Evolutionary conservation across 1,140 invertebrate species (phyloP).

Genomic region (Microplitis demolitor): DNA sequence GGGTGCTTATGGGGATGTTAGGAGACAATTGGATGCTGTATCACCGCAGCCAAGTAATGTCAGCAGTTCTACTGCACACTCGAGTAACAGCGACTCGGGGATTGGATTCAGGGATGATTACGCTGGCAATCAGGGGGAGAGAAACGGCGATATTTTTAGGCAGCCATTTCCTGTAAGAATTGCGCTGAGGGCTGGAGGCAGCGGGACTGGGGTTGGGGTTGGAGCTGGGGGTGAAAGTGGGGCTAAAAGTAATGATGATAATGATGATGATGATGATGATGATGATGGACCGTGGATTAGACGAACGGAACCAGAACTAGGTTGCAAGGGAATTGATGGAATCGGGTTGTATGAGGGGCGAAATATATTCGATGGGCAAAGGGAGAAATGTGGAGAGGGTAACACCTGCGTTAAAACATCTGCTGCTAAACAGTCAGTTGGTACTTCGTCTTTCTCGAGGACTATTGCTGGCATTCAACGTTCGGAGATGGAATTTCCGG

Average conservation of each 20-base stretch:
- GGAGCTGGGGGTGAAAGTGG: no score
- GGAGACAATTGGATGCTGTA: conserved; percentile 63
- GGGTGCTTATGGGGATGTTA: conserved; percentile 44
- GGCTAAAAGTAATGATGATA: no score
- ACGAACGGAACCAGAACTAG: not conserved
- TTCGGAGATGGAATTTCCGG: conserved; percentile 35
- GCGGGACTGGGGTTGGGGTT: no score
- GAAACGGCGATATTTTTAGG: conserved; percentile 64
- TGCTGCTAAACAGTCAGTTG: conserved; percentile 45
- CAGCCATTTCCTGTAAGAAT: not conserved
- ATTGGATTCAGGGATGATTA: conserved; percentile 90
- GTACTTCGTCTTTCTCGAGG: conserved; percentile 41
- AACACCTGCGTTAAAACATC: conserved; percentile 49
- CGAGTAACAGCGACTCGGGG: conserved; percentile 93
- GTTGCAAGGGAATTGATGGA: not conserved
- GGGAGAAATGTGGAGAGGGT: conserved; percentile 36
- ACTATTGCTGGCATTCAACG: conserved; percentile 37
- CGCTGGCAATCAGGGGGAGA: conserved; percentile 75
- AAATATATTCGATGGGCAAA: conserved; percentile 55
- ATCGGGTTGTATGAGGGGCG: not conserved
- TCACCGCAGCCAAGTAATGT: conserved; percentile 83
- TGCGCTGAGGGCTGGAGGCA: no score
- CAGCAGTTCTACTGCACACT: conserved; percentile 81
- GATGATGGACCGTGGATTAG: not conserved
- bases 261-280: no score